Evolutionary conservation across 2,888 invertebrate species (phyloP), one percentile per base, ranked within the genome.

Genomic region (Ophion costatus): DNA sequence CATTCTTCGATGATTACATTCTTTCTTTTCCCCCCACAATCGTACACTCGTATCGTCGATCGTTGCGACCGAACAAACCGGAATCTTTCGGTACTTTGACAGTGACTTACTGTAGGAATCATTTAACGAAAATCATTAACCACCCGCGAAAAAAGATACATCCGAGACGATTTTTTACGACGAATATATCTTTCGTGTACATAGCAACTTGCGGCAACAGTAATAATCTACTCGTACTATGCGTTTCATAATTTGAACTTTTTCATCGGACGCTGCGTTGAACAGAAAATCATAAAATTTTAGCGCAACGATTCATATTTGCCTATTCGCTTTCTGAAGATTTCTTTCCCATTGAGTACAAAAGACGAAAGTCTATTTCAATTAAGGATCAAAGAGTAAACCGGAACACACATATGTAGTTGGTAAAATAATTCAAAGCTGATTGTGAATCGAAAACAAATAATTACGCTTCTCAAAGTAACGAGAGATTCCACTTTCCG

Each of bases 1-100:
- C 14, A 45, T 79, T 70, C 78, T 66, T 79, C 70, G 29, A 67
- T 56, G 64, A 66, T 78, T 22, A 51, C 29, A 29, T 69, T 38
- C 73, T 64, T 69, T 20, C 78, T 78, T 57, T 75, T 7, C 42
- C 64, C 9, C 20, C 29, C 29, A 29, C 70, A 22, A 71, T 75
- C 61, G 17, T 24, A 73, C 64, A 10, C 63, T 56, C 33, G 61
- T 79, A 33, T 42, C n/a, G 29, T 69, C 66, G 66, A 76, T 71
- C 59, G 33, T 38, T 10, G 20, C 22, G 66, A n/a, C 45, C n/a
- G n/a, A 29, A 17, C 66, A n/a, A 59, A 59, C 33, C n/a, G 73
- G 70, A 56, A 56, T 57, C 56, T 71, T 56, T 33, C 38, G 71
- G 5, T 38, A 9, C 38, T 22, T 57, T 14, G 20, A 67, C 20